Base-by-base conservation (phyloP, 1,140 invertebrate species). In the Diachasmimorpha longicaudata region DNA sequence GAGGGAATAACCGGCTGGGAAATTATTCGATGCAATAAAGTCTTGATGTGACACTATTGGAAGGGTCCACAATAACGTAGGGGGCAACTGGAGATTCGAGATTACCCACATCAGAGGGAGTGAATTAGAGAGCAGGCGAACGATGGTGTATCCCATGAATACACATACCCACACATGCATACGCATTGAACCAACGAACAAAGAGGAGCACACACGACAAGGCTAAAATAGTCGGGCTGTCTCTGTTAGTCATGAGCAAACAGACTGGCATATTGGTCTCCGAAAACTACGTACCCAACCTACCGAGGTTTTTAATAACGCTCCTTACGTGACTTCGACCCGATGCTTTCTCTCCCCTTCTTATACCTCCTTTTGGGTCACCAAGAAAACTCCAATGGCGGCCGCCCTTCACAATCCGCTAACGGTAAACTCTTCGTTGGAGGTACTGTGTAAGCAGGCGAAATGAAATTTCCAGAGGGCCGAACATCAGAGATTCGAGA, bases 221-320 rank as follows among this genome's bases (percentile, higher is more conserved):
- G 58, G 11, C 23, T 63, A 25, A 63, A 63, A 63, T 63, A 63
- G 19, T 63, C 58, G 39, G 31, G 48, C 48, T 52, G 48, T 63
- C 23, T 63, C 58, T 63, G 58, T 63, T 63, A 63, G 58, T 63
- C 58, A 37, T 25, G 74, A 80, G 79, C 78, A 79, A 80, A 80
- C 81, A 78, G 70, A 69, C 77, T 63, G 77, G 77, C 78, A 81
- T 80, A 82, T 82, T 81, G 58, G 83, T 76, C 74, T 78, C 73
- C 74, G 70, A 83, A 84, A 84, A 84, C 78, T 82, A 80, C 78
- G 74, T 46, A 80, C 48, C 73, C 78, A 63, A 25, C 77, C 76
- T 77, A 78, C 72, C 79, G 79, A 82, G 79, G 81, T 82, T 83
- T 84, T 84, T 83, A 84, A 84, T 84, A 84, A 84, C 77, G 78